Conservation (phyloP, 2,888 invertebrate genomes). For the Ferdinandea cuprea region DNA sequence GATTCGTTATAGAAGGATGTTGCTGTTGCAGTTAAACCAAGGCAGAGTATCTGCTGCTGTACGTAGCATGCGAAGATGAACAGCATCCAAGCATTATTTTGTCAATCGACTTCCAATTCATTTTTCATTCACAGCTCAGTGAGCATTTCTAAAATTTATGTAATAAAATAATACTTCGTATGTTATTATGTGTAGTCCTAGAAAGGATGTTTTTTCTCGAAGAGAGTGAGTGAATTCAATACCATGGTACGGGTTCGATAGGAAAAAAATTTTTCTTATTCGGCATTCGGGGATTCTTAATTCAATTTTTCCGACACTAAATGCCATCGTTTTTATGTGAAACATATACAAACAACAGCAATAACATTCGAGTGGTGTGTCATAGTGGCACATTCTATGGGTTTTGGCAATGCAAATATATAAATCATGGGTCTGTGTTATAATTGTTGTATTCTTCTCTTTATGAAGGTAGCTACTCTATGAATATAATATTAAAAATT, state of each 20-base stretch:
- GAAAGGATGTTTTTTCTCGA: slow-evolving; percentile 12
- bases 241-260: background rate
- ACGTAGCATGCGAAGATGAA: slow-evolving; percentile 58
- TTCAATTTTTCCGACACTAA: slow-evolving; percentile 21
- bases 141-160: slow-evolving; percentile 76
- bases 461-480: no score
- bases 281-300: slow-evolving; percentile 37
- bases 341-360: slow-evolving; percentile 20
- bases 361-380: slow-evolving; percentile 49
- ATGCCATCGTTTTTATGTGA: slow-evolving; percentile 21
- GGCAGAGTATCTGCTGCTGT: slow-evolving; percentile 8
- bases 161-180: slow-evolving; percentile 77
- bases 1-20: slow-evolving; percentile 58
- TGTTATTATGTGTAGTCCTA: slow-evolving; percentile 65
- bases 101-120: slow-evolving; percentile 82
- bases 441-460: no score
- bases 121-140: slow-evolving; percentile 82
- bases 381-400: slow-evolving; percentile 34
- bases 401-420: background rate
- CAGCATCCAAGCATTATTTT: slow-evolving; percentile 78
- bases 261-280: slow-evolving; percentile 32
- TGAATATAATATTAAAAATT: no score
- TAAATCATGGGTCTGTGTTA: slow-evolving; percentile 45
- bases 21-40: slow-evolving; percentile 48
- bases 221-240: background rate